Evolutionary conservation across 2,113 vertebrate genomes (phyloP).

Genomic region (Turnix velox): DNA sequence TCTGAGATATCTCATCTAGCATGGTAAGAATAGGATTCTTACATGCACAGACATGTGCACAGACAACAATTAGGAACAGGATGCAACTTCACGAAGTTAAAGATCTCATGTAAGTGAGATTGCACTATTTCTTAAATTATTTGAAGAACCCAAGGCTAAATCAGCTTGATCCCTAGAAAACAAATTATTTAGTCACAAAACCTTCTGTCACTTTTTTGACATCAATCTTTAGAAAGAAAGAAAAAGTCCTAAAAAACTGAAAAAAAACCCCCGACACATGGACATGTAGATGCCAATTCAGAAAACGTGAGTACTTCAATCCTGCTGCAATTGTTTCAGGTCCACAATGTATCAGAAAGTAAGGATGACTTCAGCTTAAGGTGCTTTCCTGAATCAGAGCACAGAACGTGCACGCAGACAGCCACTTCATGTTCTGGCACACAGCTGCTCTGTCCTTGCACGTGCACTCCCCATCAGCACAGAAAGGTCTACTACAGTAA

Average conservation of each 20-base stretch:
- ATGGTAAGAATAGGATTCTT: neutral
- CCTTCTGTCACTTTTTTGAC: neutral
- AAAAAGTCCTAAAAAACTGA: neutral
- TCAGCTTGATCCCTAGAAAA: neutral
- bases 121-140: neutral
- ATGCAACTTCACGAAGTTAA: neutral
- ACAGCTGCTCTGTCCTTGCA: neutral
- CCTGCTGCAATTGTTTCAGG: neutral
- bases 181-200: neutral
- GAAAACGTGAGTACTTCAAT: neutral
- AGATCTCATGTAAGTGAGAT: neutral
- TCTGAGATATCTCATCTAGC: neutral
- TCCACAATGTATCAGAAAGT: fast-evolving
- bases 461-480: neutral
- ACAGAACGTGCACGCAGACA: neutral
- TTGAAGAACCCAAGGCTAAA: neutral
- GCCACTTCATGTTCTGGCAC: fast-evolving
- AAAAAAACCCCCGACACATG: neutral
- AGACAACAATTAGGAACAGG: neutral
- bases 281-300: neutral
- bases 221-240: neutral
- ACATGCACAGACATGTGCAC: too few relatives aligned
- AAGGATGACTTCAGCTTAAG: neutral
- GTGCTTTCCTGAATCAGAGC: neutral
- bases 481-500: neutral